These are phyloP conservation scores for Ptychobarbus kaznakovi DNA, from an alignment of 2,797 vertebrate species.

Conservation along the genomic window DNA sequence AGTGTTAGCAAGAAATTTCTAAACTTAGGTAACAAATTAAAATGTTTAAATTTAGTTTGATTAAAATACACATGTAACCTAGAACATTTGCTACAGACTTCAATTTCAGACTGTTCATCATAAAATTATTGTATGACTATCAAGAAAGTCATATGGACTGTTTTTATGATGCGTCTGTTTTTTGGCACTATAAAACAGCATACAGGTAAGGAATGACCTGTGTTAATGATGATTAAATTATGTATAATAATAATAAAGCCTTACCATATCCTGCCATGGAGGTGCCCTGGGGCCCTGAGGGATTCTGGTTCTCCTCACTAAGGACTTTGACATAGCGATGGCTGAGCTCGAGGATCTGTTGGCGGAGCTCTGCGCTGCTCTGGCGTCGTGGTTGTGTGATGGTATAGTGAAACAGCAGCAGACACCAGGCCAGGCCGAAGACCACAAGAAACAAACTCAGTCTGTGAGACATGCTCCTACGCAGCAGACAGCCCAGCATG, in stretches of 20 bases:
- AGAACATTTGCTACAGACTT: not conserved
- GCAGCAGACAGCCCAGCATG: constrained; percentile 90
- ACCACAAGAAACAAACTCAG: constrained; percentile 90
- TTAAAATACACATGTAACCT: not conserved
- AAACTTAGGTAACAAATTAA: not conserved
- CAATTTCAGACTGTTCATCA: not conserved
- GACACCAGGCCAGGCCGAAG: constrained; percentile 94
- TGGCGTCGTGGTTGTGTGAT: constrained; percentile 91
- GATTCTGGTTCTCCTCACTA: constrained; percentile 92
- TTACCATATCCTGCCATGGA: constrained; percentile 97
- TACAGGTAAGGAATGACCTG: not conserved
- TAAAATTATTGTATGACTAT: not conserved
- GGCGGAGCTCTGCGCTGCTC: constrained; percentile 90
- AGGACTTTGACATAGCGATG: constrained; percentile 94
- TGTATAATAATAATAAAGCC: constrained; percentile 29
- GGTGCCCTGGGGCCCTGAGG: constrained; percentile 84
- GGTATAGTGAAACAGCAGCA: constrained; percentile 94
- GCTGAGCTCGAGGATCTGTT: constrained; percentile 96
- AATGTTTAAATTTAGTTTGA: not conserved
- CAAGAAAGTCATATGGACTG: not conserved
- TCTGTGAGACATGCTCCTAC: constrained; percentile 96
- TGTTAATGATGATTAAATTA: not conserved
- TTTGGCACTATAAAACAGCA: not conserved
- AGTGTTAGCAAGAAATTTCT: too few species aligned
- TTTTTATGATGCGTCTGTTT: not conserved